Evolutionary conservation across 2,888 invertebrate genomes (phyloP).

Genomic region (Neelides folsomi): DNA sequence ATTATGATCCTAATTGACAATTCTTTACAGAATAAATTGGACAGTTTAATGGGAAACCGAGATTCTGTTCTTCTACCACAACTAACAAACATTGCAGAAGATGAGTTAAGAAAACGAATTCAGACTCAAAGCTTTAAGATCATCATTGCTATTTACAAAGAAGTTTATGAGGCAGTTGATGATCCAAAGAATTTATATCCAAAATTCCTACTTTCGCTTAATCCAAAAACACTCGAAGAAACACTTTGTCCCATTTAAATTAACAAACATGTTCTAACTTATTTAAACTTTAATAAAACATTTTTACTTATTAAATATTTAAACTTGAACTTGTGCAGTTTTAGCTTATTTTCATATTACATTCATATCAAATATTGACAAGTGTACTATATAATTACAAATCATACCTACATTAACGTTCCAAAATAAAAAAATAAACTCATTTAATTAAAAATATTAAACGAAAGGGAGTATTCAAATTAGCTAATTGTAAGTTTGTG

Average conservation of each 20-base stretch:
- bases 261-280: too few relatives aligned
- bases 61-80: constrained; percentile 73
- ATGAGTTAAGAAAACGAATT: constrained; percentile 50
- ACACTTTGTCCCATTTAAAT: constrained; percentile 12
- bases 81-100: constrained; percentile 46
- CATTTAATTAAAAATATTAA: too few relatives aligned
- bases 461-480: too few relatives aligned
- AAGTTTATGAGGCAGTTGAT: constrained; percentile 66
- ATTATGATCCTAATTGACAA: background rate
- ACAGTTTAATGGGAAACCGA: constrained; percentile 69
- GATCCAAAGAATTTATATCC: constrained; percentile 63
- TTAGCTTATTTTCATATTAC: too few relatives aligned
- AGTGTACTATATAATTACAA: too few relatives aligned
- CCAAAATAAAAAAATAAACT: too few relatives aligned
- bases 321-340: too few relatives aligned
- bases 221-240: constrained; percentile 24
- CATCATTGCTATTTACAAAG: constrained; percentile 73
- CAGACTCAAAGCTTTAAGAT: constrained; percentile 73
- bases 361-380: too few relatives aligned
- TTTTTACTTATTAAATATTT: too few relatives aligned
- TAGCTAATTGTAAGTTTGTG: too few relatives aligned
- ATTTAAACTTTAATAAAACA: too few relatives aligned
- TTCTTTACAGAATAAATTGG: constrained; percentile 61
- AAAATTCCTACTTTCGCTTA: constrained; percentile 19
- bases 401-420: too few relatives aligned